Percentiles rank a stretch among this genome's conserved stretches.
These are phyloP conservation scores for Synergus laeviventris DNA, from an alignment of 2,888 invertebrate genomes.

Conservation along the genomic window DNA sequence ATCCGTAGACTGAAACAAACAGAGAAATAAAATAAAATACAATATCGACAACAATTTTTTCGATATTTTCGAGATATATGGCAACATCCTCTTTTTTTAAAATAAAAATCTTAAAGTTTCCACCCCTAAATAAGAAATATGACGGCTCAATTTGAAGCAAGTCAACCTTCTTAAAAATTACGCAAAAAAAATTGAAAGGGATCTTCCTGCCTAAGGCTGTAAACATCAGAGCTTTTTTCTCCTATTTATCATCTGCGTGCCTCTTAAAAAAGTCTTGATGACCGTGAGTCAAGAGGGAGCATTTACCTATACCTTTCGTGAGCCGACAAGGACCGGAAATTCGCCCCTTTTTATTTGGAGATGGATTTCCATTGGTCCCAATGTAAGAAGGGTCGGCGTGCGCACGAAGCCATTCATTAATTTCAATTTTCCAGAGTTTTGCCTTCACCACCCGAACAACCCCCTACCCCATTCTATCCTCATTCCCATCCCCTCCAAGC, in stretches of 20 bases:
- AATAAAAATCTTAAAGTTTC: too few species aligned
- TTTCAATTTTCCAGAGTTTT: constrained; percentile 75
- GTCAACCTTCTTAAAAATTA: background rate
- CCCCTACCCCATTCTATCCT: constrained; percentile 40
- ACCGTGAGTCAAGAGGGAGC: background rate
- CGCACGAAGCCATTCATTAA: constrained; percentile 71
- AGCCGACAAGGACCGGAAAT: background rate
- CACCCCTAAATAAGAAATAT: background rate
- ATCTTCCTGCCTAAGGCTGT: constrained; percentile 33
- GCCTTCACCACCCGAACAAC: constrained; percentile 63
- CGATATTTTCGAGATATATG: too few species aligned
- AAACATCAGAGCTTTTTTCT: constrained; percentile 44
- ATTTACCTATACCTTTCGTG: background rate
- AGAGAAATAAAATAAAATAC: constrained; percentile 27
- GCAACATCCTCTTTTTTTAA: too few species aligned
- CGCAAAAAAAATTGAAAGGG: background rate
- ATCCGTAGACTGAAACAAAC: constrained; percentile 70
- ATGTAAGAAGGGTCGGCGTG: constrained; percentile 52
- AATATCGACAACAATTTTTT: background rate
- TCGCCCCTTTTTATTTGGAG: constrained; percentile 63
- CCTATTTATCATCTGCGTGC: background rate
- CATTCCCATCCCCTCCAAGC: background rate
- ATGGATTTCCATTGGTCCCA: constrained; percentile 63
- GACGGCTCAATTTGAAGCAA: background rate
- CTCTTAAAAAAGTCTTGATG: background rate